phyloP scores from a whole-genome alignment of 1,140 invertebrate species.

The Drosophila funebris region DNA sequence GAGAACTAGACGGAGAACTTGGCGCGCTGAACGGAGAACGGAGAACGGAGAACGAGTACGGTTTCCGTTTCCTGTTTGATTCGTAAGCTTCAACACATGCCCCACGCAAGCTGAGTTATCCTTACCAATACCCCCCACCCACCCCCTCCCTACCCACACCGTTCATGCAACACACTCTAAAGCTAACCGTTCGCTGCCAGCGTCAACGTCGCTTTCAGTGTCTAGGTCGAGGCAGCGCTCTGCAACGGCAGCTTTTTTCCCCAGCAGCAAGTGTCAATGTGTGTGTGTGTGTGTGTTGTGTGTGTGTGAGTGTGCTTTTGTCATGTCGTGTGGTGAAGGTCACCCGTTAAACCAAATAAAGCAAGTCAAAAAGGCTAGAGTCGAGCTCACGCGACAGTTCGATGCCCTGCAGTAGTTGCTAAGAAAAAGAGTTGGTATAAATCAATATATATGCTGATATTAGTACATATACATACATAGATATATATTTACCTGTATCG shows the following conservation, averaged over 20 bases:
- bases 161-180: slow-evolving; percentile 10
- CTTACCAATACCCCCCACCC: not conserved
- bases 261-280: slow-evolving; percentile 6
- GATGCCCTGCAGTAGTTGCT: no score
- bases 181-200: slow-evolving; percentile 8
- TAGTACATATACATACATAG: no score
- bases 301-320: not conserved
- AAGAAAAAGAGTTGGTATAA: no score
- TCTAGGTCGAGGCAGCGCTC: slow-evolving; percentile 73
- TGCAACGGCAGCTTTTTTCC: slow-evolving; percentile 35
- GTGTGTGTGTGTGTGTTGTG: not conserved
- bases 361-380: no score
- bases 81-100: slow-evolving; percentile 58
- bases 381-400: no score
- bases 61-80: slow-evolving; percentile 23
- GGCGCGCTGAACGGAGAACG: not conserved
- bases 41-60: not conserved
- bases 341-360: slow-evolving; percentile 23
- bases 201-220: slow-evolving; percentile 52
- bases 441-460: no score
- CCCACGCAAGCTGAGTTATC: slow-evolving; percentile 21
- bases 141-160: not conserved
- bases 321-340: slow-evolving; percentile 44
- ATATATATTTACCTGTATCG: no score
- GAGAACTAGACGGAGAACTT: not conserved